Base-by-base conservation (phyloP, 1,140 invertebrate species). In the Cyclargus thomasi region DNA sequence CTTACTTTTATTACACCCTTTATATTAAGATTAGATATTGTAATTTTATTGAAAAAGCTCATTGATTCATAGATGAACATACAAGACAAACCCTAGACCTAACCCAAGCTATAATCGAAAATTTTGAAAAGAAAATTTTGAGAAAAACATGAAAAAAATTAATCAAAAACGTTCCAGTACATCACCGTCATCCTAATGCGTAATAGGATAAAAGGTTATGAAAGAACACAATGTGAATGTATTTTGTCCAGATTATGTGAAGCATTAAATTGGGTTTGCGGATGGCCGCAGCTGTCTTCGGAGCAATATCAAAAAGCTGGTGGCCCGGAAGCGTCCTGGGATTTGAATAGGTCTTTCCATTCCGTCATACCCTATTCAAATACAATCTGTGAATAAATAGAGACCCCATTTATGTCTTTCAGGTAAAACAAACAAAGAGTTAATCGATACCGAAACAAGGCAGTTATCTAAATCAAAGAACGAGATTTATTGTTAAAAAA, bases 211-310 rank as follows among this genome's bases (percentile, higher is more conserved):
- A 57, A 59, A 59, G 14, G 18, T 55, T 20, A 55, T 55, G 53
- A n/a, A 55, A 18, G 18, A 55, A n/a, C 0, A 55, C 53, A 59
- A 11, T 59, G 55, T 6, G 18, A 59, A 59, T 21, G 55, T 59
- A 59, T 59, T 59, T 59, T 74, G 72, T 76, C 71, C 72, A 75
- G 77, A 75, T 76, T 76, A 74, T 63, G 73, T 78, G 77, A 78
- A 69, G 79, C 77, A 81, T 81, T 76, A 81, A 81, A 81, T 81
- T 79, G 74, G 79, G 70, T 81, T 76, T 74, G 75, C 73, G 72
- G 79, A 68, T 73, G 73, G 77, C 69, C 74, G 72, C 79, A 81
- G 79, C 79, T 81, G 79, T 81, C 77, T 74, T 77, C 71, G 68
- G 68, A 70, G 73, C 59, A 76, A 71, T 76, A 74, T 74, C 64